Percentiles rank a stretch among this genome's conserved stretches.
Evolutionary conservation across 2,113 vertebrate genomes (phyloP).

Genomic region (Macaca mulatta): DNA sequence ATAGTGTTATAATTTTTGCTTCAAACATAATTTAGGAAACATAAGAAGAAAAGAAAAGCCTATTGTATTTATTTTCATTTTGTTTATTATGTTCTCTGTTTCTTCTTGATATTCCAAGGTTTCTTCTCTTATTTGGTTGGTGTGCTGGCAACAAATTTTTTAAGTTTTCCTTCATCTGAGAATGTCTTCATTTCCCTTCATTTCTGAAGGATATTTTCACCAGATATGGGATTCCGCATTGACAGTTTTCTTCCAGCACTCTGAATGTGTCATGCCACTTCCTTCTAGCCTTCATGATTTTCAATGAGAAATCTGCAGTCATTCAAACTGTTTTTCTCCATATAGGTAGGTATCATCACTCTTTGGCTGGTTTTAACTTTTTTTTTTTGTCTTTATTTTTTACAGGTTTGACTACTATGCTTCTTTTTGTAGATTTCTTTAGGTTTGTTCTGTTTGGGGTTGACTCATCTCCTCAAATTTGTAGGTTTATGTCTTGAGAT

Average conservation of each 20-base stretch:
- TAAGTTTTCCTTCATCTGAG: background rate
- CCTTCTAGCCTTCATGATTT: background rate
- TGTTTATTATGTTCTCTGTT: background rate
- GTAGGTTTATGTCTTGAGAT: background rate
- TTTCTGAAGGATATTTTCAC: background rate
- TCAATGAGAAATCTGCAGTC: background rate
- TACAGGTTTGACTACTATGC: background rate
- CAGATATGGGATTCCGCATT: background rate
- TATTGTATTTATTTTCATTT: background rate
- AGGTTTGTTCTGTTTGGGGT: background rate
- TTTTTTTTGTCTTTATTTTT: background rate
- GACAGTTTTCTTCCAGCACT: background rate
- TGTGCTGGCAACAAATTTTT: background rate
- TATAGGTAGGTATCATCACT: background rate
- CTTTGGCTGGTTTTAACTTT: background rate
- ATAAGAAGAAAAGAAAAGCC: background rate
- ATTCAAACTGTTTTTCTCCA: background rate
- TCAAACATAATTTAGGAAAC: slow-evolving; percentile 8
- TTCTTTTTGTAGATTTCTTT: background rate
- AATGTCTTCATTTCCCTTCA: background rate
- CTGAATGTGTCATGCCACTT: background rate
- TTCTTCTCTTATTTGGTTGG: background rate
- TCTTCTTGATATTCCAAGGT: background rate
- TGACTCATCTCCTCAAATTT: background rate
- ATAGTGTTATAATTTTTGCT: background rate